phyloP scores from a whole-genome alignment of 2,113 vertebrate genomes.

The Clarias macrocephalus region DNA sequence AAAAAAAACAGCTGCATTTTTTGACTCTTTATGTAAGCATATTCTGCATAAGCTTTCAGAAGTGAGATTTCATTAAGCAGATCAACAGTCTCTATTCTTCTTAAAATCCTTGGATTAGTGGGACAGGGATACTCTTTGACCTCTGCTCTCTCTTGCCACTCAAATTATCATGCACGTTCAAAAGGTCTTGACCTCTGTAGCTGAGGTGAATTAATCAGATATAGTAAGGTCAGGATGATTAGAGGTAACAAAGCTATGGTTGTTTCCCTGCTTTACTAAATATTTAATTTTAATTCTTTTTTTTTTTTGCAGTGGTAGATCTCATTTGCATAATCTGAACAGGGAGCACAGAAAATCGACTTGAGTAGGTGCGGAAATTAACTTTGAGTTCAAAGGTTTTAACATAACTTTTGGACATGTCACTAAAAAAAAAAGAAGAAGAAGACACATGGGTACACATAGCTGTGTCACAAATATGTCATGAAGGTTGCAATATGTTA shows the following conservation, averaged over 20 bases:
- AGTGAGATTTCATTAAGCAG: not conserved
- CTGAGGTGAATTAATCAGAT: conserved; percentile 64
- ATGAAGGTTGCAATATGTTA: too few species aligned
- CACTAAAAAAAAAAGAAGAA: too few species aligned
- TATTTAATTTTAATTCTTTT: conserved; percentile 32
- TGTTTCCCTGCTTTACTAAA: conserved; percentile 18
- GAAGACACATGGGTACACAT: too few species aligned
- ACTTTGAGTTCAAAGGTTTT: not conserved
- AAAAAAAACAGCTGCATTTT: conserved; percentile 60
- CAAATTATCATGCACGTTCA: conserved; percentile 59
- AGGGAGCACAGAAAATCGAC: not conserved
- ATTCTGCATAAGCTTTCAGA: conserved; percentile 28
- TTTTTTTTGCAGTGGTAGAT: not conserved
- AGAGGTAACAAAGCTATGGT: not conserved
- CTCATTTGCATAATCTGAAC: not conserved
- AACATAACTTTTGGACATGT: too few species aligned
- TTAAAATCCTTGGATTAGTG: not conserved
- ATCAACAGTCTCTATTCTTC: not conserved
- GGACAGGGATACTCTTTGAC: conserved; percentile 36
- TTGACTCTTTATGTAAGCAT: conserved; percentile 60
- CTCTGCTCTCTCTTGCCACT: not conserved
- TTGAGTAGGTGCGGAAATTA: not conserved
- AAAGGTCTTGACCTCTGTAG: conserved; percentile 55
- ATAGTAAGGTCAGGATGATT: conserved; percentile 34
- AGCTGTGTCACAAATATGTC: too few species aligned